These are phyloP conservation scores for Dendrocopos noguchii DNA, from an alignment of 2,113 vertebrate species.

Conservation along the genomic window DNA sequence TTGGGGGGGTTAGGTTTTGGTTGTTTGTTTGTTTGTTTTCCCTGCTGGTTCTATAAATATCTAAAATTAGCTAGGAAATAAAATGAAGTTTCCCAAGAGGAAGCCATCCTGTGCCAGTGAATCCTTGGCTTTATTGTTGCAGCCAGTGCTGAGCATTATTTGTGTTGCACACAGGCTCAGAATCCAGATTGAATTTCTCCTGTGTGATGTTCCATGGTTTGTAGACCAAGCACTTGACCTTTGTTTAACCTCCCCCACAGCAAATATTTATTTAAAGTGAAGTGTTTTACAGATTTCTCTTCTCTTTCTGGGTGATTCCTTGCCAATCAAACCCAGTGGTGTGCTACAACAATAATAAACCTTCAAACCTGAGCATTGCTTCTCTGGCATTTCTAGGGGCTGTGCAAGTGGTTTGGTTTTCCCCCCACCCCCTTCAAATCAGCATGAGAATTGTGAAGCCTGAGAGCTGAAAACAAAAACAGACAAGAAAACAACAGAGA, in stretches of 20 bases:
- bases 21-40: too few species aligned
- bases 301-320: neutral
- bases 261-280: neutral
- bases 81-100: neutral
- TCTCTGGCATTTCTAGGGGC: neutral
- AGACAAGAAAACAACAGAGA: neutral
- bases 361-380: neutral
- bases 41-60: neutral
- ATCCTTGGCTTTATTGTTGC: neutral
- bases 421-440: neutral
- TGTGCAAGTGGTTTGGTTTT: neutral
- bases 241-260: neutral
- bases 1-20: too few species aligned
- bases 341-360: neutral
- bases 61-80: neutral
- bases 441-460: neutral
- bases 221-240: neutral
- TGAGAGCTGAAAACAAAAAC: neutral
- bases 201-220: neutral
- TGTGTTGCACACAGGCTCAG: conserved; percentile 33
- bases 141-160: neutral
- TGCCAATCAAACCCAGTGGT: neutral
- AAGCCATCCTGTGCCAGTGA: neutral
- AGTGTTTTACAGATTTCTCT: neutral
- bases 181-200: conserved; percentile 33